phyloP scores from a whole-genome alignment of 2,113 vertebrate genomes.

The Dicaeum eximium region DNA sequence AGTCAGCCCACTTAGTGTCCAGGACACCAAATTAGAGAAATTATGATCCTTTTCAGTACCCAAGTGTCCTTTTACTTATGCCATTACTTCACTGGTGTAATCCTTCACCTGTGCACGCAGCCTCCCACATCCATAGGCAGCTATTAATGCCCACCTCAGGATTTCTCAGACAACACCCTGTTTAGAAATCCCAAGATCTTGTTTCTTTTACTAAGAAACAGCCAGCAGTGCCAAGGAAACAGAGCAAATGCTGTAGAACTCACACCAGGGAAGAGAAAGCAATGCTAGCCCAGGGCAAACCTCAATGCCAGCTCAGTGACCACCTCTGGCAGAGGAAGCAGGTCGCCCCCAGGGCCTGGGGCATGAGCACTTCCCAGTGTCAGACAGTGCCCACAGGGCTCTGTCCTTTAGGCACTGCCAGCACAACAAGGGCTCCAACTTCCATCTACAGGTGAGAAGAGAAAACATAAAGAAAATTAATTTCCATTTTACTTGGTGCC shows the following conservation, averaged over 20 bases:
- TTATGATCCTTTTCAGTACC: neutral
- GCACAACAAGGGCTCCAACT: neutral
- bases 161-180: neutral
- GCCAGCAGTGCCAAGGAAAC: neutral
- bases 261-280: neutral
- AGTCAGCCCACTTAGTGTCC: neutral
- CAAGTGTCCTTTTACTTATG: rapidly evolving
- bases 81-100: no score
- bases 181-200: neutral
- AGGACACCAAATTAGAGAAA: neutral
- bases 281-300: neutral
- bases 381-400: neutral
- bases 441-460: neutral
- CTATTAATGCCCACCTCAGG: neutral
- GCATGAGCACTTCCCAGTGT: no score
- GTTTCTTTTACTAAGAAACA: neutral
- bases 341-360: neutral
- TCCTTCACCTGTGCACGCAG: neutral
- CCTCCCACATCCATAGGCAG: neutral
- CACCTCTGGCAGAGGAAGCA: neutral
- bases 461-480: neutral
- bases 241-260: neutral
- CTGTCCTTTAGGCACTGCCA: neutral
- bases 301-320: neutral
- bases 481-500: neutral